These are phyloP conservation scores for Acipenser transmontanus DNA, from an alignment of 2,797 vertebrate species.

Conservation along the genomic window DNA sequence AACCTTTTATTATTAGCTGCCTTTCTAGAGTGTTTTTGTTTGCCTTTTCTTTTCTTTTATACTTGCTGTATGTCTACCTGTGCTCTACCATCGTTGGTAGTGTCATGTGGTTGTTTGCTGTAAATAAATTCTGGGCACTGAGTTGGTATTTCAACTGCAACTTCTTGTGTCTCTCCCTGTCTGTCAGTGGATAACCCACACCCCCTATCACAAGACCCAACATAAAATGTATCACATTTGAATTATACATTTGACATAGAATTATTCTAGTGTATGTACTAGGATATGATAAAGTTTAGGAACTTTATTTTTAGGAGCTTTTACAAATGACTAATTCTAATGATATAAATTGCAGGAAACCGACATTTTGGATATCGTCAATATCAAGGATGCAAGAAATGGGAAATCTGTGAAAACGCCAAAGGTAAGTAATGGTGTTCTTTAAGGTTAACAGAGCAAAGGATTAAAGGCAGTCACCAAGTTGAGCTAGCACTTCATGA, in stretches of 20 bases:
- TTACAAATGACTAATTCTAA: no score
- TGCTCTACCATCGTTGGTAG: no score
- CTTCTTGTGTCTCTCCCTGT: slow-evolving; percentile 31
- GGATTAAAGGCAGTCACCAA: no score
- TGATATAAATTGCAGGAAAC: slow-evolving; percentile 54
- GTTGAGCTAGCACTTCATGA: no score
- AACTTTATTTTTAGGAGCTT: no score
- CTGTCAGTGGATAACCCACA: slow-evolving; percentile 12
- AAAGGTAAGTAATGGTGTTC: slow-evolving; percentile 49
- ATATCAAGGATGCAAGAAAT: slow-evolving; percentile 66
- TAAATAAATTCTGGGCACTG: no score
- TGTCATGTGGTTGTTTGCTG: no score
- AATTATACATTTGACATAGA: background rate
- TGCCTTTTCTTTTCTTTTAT: no score
- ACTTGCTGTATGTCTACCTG: no score
- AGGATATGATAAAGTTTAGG: background rate
- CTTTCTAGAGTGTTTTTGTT: no score
- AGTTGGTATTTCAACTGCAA: background rate
- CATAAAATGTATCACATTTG: background rate
- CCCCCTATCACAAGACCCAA: slow-evolving; percentile 38
- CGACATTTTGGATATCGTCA: slow-evolving; percentile 61
- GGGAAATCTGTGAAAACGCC: slow-evolving; percentile 63
- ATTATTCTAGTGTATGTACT: background rate
- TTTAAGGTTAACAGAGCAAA: background rate
- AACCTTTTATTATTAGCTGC: no score